phyloP scores from a whole-genome alignment of 1,140 invertebrate species.

The Halyomorpha halys region DNA sequence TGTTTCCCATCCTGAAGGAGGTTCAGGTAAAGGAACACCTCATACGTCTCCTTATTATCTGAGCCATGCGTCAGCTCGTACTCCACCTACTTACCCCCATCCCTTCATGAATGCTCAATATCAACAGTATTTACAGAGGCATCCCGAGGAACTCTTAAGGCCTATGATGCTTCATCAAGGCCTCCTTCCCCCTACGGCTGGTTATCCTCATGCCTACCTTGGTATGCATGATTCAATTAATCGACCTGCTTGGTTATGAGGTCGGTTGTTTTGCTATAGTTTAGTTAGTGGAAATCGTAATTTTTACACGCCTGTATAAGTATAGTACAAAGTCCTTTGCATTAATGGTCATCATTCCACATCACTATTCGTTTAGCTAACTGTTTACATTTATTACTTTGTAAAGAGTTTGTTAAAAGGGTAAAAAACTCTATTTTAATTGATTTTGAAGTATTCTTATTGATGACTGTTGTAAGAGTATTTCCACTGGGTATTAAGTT shows the following conservation, averaged over 20 bases:
- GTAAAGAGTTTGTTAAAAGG: too few relatives aligned
- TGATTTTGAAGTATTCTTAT: too few relatives aligned
- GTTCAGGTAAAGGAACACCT: slow-evolving; percentile 41
- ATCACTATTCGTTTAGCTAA: neutral
- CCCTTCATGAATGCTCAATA: slow-evolving; percentile 46
- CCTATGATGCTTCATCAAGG: slow-evolving; percentile 46
- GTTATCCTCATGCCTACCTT: slow-evolving; percentile 46
- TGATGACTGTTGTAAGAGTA: too few relatives aligned
- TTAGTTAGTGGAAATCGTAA: neutral
- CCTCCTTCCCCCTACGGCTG: slow-evolving; percentile 41
- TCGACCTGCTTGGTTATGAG: slow-evolving; percentile 42
- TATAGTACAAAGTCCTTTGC: neutral
- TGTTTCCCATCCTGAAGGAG: slow-evolving; percentile 28
- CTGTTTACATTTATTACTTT: too few relatives aligned
- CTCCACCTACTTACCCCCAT: slow-evolving; percentile 34
- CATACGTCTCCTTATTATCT: slow-evolving; percentile 42
- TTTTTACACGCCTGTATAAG: slow-evolving; percentile 1
- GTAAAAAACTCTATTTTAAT: too few relatives aligned
- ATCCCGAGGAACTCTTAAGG: slow-evolving; percentile 45
- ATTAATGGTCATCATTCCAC: slow-evolving; percentile 2
- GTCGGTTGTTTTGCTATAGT: neutral
- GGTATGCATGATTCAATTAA: slow-evolving; percentile 55
- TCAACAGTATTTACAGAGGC: slow-evolving; percentile 53
- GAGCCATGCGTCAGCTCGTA: slow-evolving; percentile 39
- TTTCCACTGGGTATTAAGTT: too few relatives aligned